Conservation (phyloP, 2,888 invertebrate species). For the Patella caerulea region DNA sequence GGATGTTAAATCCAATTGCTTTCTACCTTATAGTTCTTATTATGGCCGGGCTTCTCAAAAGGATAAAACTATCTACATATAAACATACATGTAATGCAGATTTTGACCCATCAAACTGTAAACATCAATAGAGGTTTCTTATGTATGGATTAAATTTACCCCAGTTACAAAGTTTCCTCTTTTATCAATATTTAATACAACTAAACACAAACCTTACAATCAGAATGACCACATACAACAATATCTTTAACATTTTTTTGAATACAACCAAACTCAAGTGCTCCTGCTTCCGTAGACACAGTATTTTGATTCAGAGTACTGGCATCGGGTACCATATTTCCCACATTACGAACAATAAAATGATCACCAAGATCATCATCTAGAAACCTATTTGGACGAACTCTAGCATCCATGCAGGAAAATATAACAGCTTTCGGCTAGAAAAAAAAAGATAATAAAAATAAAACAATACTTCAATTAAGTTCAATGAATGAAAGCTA, state of each 20-base stretch:
- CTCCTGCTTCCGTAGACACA: slow-evolving; percentile 95
- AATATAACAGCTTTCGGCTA: slow-evolving; percentile 97
- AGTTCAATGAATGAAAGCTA: no score
- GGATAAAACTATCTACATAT: no score
- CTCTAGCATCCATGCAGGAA: slow-evolving; percentile 98
- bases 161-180: no score
- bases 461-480: neutral
- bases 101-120: no score
- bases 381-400: slow-evolving; percentile 95
- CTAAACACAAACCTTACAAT: slow-evolving; percentile 82
- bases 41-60: no score
- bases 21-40: no score
- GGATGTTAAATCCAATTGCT: no score
- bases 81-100: no score
- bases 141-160: no score
- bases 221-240: slow-evolving; percentile 97
- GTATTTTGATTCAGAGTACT: slow-evolving; percentile 87
- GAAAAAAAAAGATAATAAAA: slow-evolving; percentile 20
- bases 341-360: slow-evolving; percentile 98
- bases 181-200: neutral
- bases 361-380: slow-evolving; percentile 97
- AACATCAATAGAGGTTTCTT: no score
- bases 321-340: slow-evolving; percentile 91
- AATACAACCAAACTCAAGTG: slow-evolving; percentile 93
- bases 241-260: slow-evolving; percentile 91